Evolutionary conservation across 2,888 invertebrate species (phyloP).

Genomic region (Phanerotoma sp.): DNA sequence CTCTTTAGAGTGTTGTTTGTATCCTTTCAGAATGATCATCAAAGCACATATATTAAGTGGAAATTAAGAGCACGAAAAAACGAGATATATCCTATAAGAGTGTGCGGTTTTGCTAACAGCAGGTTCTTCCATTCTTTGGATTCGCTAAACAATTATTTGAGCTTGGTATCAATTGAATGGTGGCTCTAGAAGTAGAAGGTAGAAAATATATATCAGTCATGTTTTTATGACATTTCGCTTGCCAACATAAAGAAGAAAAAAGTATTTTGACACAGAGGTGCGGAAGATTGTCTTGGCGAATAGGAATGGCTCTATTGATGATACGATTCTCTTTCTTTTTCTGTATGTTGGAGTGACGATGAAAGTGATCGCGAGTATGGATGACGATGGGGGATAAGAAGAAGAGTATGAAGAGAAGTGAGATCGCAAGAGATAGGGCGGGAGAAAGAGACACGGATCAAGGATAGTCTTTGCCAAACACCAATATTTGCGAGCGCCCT

Average conservation of each 20-base stretch:
- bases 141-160: conserved; percentile 36
- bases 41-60: not conserved
- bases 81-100: not conserved
- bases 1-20: conserved; percentile 1
- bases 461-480: conserved; percentile 58
- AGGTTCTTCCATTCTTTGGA: conserved; percentile 24
- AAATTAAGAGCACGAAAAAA: not conserved
- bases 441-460: conserved; percentile 53
- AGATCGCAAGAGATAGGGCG: conserved; percentile 20
- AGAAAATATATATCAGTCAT: conserved; percentile 9
- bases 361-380: not conserved
- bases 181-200: too few species aligned
- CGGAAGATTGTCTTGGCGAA: too few species aligned
- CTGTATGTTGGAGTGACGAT: not conserved
- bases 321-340: too few species aligned
- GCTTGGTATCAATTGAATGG: conserved; percentile 33
- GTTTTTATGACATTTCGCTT: too few species aligned
- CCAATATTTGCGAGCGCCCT: conserved; percentile 58
- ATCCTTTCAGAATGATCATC: conserved; percentile 8
- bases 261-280: too few species aligned
- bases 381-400: not conserved
- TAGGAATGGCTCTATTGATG: too few species aligned
- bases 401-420: conserved; percentile 15
- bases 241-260: too few species aligned
- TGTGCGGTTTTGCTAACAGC: conserved; percentile 5